phyloP scores from a whole-genome alignment of 2,888 invertebrate genomes.

The Epistrophe grossulariae region DNA sequence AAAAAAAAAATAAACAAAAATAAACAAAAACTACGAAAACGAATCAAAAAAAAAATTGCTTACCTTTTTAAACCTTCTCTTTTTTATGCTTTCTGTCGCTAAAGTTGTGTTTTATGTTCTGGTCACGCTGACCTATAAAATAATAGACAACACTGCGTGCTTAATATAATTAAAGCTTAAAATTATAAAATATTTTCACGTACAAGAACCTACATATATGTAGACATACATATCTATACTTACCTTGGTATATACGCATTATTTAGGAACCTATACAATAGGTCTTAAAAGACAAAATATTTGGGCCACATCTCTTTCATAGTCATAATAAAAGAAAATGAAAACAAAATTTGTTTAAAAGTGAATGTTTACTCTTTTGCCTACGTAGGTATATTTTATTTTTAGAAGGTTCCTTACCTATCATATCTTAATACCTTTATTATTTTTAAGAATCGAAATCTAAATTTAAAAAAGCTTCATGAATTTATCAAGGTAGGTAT shows the following conservation, averaged over 20 bases:
- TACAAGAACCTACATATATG: not conserved
- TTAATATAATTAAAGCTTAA: constrained; percentile 61
- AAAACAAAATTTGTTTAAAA: constrained; percentile 19
- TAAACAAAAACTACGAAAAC: constrained; percentile 30
- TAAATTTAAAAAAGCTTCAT: too few species aligned
- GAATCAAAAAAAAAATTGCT: constrained; percentile 18
- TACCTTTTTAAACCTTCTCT: constrained; percentile 10
- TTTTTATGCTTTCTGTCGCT: constrained; percentile 31
- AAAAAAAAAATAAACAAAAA: constrained; percentile 4
- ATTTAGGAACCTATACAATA: not conserved
- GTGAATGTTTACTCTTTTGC: not conserved
- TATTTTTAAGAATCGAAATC: not conserved
- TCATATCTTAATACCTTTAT: not conserved
- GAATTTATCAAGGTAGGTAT: too few species aligned
- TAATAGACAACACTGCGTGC: constrained; percentile 61
- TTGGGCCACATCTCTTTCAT: not conserved
- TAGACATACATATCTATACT: too few species aligned
- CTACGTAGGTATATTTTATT: not conserved
- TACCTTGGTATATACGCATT: not conserved
- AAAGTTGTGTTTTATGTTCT: constrained; percentile 64
- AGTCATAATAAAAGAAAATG: not conserved
- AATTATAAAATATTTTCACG: constrained; percentile 68
- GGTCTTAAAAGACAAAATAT: not conserved
- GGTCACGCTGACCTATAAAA: constrained; percentile 74
- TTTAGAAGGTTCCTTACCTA: not conserved